Evolutionary conservation across 2,113 vertebrate genomes (phyloP).

Genomic region (Eptesicus fuscus): DNA sequence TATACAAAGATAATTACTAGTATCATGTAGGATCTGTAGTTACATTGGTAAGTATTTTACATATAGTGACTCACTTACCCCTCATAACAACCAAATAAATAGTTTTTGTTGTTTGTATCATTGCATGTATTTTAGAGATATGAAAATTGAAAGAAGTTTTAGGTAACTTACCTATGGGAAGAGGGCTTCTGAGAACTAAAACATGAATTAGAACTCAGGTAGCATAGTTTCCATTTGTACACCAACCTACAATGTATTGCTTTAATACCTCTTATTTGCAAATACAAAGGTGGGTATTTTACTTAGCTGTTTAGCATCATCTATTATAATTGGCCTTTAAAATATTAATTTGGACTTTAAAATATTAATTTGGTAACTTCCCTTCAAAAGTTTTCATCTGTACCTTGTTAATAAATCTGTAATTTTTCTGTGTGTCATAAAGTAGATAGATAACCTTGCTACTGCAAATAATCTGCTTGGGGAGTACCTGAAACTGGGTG

Average conservation of each 20-base stretch:
- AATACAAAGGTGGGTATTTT: background rate
- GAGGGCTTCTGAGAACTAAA: background rate
- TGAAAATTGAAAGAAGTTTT: background rate
- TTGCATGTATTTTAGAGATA: background rate
- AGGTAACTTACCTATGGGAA: background rate
- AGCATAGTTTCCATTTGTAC: background rate
- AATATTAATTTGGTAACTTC: background rate
- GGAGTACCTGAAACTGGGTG: background rate
- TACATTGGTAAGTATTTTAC: background rate
- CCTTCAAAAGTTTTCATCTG: background rate
- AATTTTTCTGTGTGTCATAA: background rate
- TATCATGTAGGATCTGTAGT: background rate
- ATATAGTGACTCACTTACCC: background rate
- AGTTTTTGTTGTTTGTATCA: background rate
- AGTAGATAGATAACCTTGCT: background rate
- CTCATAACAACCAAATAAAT: background rate
- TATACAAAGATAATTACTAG: background rate
- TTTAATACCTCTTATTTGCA: background rate
- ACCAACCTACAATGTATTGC: background rate
- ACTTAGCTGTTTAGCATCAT: background rate
- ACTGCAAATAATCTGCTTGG: background rate
- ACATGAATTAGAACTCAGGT: background rate
- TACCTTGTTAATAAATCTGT: background rate
- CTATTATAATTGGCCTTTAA: background rate
- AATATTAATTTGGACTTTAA: background rate